Conservation (phyloP, 2,888 invertebrate genomes). For the Agapetus fuscipes region DNA sequence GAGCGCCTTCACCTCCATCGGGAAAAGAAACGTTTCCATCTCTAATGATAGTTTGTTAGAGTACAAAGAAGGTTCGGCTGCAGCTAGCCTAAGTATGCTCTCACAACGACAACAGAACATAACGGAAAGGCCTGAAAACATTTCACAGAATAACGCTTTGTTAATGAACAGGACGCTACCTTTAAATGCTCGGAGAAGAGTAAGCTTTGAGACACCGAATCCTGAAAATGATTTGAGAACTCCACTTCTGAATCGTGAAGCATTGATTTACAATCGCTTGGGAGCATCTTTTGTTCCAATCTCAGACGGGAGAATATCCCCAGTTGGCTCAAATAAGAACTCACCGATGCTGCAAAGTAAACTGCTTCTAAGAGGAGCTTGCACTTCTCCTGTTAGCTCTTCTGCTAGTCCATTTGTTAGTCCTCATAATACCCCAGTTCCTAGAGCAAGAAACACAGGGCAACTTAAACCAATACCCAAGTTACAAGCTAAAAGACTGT, state of each 20-base stretch:
- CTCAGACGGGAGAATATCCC: slow-evolving; percentile 66
- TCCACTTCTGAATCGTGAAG: slow-evolving; percentile 15
- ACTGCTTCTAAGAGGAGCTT: slow-evolving; percentile 32
- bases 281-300: slow-evolving; percentile 79
- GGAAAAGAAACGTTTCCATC: slow-evolving; percentile 24
- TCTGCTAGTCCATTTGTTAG: slow-evolving; percentile 76
- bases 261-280: slow-evolving; percentile 9
- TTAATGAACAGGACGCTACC: background rate
- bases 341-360: slow-evolving; percentile 38
- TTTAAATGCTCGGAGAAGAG: slow-evolving; percentile 34
- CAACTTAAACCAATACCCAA: slow-evolving; percentile 40
- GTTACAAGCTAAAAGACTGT: slow-evolving; percentile 6
- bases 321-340: slow-evolving; percentile 41
- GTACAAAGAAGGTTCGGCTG: slow-evolving; percentile 22
- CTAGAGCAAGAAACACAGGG: slow-evolving; percentile 51
- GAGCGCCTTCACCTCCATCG: slow-evolving; percentile 34
- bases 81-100: slow-evolving; percentile 21
- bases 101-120: slow-evolving; percentile 25
- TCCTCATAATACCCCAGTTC: slow-evolving; percentile 66
- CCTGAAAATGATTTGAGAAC: slow-evolving; percentile 26
- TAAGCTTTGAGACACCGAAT: slow-evolving; percentile 46
- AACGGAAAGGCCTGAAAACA: background rate
- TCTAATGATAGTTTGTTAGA: slow-evolving; percentile 17
- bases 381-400: slow-evolving; percentile 50
- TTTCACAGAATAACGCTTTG: no score